phyloP scores from a whole-genome alignment of 2,888 invertebrate species.

The Ormyrus nitidulus region DNA sequence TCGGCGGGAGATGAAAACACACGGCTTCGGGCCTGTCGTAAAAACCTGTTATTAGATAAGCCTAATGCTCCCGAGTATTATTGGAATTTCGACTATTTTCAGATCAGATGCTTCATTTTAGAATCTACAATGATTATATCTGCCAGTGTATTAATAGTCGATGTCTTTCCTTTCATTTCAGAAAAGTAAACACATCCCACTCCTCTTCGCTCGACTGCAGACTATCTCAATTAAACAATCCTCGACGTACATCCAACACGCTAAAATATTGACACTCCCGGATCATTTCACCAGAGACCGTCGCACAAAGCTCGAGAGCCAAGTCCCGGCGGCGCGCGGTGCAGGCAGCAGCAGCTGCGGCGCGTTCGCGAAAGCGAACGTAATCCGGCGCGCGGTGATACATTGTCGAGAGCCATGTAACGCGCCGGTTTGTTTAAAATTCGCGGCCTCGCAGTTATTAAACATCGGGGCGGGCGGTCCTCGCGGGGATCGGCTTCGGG shows the following conservation, averaged over 20 bases:
- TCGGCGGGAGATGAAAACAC: neutral
- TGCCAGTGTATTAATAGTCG: too few relatives aligned
- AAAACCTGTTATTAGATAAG: conserved; percentile 27
- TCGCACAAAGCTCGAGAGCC: too few relatives aligned
- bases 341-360: too few relatives aligned
- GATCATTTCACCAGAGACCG: too few relatives aligned
- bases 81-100: conserved; percentile 5
- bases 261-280: too few relatives aligned
- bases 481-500: conserved; percentile 27
- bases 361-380: neutral
- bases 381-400: conserved; percentile 1
- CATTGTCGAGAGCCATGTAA: conserved; percentile 28
- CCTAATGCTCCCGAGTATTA: neutral
- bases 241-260: too few relatives aligned
- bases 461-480: conserved; percentile 4
- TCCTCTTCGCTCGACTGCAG: too few relatives aligned
- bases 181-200: too few relatives aligned
- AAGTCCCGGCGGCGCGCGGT: too few relatives aligned
- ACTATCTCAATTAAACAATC: too few relatives aligned
- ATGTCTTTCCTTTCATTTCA: too few relatives aligned
- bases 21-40: neutral
- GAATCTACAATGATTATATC: too few relatives aligned
- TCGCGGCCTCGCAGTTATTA: conserved; percentile 15
- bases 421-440: conserved; percentile 27
- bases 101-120: neutral